These are phyloP conservation scores for Latrodectus geometricus DNA, from an alignment of 1,140 invertebrate genomes.

Conservation along the genomic window DNA sequence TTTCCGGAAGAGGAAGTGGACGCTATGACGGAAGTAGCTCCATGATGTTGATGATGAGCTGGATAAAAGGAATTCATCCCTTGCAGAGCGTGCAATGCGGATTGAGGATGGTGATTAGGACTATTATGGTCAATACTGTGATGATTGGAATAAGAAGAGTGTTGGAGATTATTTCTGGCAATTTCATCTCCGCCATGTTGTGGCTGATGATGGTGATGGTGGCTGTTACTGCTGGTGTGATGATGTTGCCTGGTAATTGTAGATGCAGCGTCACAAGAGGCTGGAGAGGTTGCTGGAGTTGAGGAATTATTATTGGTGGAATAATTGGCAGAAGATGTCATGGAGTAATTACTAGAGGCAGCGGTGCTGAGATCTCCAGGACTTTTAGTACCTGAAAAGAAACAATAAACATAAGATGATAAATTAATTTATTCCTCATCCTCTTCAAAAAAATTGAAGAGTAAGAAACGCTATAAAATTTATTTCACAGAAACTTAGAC, in stretches of 20 bases:
- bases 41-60: conserved; percentile 29
- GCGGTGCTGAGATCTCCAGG: conserved; percentile 40
- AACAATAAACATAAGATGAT: not conserved
- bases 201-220: conserved; percentile 23
- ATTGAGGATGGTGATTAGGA: conserved; percentile 34
- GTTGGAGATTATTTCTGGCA: conserved; percentile 12
- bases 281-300: conserved; percentile 8
- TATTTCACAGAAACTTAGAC: not conserved
- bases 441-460: not conserved
- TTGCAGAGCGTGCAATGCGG: conserved; percentile 41
- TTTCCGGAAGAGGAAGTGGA: conserved; percentile 36
- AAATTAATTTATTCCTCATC: not conserved
- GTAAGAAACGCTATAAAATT: not conserved
- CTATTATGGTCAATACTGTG: conserved; percentile 16
- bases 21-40: conserved; percentile 37
- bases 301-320: not conserved
- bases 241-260: not conserved
- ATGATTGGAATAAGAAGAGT: conserved; percentile 44
- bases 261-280: conserved; percentile 14
- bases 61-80: conserved; percentile 47
- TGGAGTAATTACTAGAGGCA: conserved; percentile 11
- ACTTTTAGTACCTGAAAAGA: conserved; percentile 35
- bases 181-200: conserved; percentile 3
- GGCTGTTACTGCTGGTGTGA: not conserved
- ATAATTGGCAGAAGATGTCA: conserved; percentile 28